Conservation (phyloP, 1,140 invertebrate species). For the Asobara japonica region DNA sequence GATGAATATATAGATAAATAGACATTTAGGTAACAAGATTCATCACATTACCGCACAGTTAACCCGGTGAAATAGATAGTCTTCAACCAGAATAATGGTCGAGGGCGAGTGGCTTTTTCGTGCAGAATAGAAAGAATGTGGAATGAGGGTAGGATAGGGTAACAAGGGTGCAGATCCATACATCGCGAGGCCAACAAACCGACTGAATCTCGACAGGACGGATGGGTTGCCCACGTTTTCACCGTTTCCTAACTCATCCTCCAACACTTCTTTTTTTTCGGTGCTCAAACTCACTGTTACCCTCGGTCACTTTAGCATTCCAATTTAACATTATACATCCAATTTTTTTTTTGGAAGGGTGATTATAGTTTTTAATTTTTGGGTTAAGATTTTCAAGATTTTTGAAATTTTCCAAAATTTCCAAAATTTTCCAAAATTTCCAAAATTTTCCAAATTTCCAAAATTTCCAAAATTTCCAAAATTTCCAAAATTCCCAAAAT, state of each 20-base stretch:
- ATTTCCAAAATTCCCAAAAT: too few relatives aligned
- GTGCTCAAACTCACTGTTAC: constrained; percentile 32
- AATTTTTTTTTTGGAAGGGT: background rate
- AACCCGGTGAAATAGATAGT: constrained; percentile 63
- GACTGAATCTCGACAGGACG: constrained; percentile 60
- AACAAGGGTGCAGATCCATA: constrained; percentile 53
- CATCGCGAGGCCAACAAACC: constrained; percentile 61
- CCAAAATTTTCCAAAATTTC: too few relatives aligned
- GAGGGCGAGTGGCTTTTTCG: constrained; percentile 20
- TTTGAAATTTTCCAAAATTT: too few relatives aligned
- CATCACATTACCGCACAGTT: constrained; percentile 37
- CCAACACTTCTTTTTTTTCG: constrained; percentile 18
- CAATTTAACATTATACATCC: constrained; percentile 24
- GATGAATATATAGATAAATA: background rate
- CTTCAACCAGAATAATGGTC: constrained; percentile 16
- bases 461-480: too few relatives aligned
- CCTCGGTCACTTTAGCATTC: constrained; percentile 30
- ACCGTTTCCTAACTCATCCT: constrained; percentile 45
- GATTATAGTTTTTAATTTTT: too few relatives aligned
- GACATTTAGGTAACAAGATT: background rate
- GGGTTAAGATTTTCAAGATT: too few relatives aligned
- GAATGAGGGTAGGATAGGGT: constrained; percentile 31
- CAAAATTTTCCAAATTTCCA: too few relatives aligned
- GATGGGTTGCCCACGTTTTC: constrained; percentile 60
- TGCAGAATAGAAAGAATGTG: constrained; percentile 5